A percentile compares a stretch with the other conserved stretches of the same genome.
phyloP scores from a whole-genome alignment of 2,797 vertebrate species.

The Atherinosoma microstoma region DNA sequence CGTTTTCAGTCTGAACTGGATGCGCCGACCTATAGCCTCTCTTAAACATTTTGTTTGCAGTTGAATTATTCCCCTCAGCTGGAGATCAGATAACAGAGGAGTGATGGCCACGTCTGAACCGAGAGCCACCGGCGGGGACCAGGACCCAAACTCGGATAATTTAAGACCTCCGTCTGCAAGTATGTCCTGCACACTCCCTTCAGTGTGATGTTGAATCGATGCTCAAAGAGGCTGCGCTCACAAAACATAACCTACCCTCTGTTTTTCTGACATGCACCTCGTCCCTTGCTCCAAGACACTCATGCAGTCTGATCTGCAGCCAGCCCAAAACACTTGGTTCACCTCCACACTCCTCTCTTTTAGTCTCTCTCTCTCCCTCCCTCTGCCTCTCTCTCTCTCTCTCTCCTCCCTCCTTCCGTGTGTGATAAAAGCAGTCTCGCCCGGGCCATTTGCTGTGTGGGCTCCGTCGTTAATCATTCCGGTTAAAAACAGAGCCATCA shows the following conservation, averaged over 20 bases:
- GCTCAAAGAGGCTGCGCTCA: conserved; percentile 22
- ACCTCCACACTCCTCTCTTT: conserved; percentile 7
- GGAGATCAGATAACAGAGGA: conserved; percentile 73
- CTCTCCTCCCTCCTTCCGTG: conserved; percentile 45
- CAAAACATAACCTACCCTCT: not conserved
- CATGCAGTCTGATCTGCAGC: conserved; percentile 18
- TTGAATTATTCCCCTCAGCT: conserved; percentile 51
- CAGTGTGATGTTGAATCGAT: conserved; percentile 12
- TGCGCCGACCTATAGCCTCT: not conserved
- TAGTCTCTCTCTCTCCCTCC: not conserved
- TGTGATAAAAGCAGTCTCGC: conserved; percentile 71
- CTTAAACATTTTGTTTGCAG: conserved; percentile 37
- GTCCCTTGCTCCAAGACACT: conserved; percentile 73
- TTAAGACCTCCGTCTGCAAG: conserved; percentile 91
- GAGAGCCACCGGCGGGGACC: conserved; percentile 88
- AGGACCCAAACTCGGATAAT: conserved; percentile 91
- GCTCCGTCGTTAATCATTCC: conserved; percentile 82
- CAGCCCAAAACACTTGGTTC: not conserved
- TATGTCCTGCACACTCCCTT: conserved; percentile 80
- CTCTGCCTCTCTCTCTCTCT: not conserved
- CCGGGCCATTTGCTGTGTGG: conserved; percentile 78
- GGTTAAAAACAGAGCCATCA: conserved; percentile 84
- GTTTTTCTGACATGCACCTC: conserved; percentile 1
- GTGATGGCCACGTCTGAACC: conserved; percentile 93
- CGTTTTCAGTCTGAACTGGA: not conserved